phyloP scores from a whole-genome alignment of 2,113 vertebrate species.

The Mixornis gularis region DNA sequence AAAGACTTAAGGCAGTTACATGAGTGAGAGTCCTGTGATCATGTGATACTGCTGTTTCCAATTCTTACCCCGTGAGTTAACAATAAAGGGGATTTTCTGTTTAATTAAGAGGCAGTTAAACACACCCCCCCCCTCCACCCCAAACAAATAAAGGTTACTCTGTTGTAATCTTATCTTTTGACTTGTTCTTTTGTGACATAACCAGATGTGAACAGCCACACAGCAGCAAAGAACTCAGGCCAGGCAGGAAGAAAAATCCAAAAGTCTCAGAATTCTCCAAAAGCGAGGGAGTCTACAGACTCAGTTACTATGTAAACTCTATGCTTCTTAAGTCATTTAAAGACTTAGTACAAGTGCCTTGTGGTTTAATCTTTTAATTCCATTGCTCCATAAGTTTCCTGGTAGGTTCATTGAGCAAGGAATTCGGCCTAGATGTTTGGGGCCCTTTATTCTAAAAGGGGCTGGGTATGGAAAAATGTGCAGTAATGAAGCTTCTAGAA shows the following conservation, averaged over 20 bases:
- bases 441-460: conserved; percentile 48
- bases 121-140: fast-evolving
- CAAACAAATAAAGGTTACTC: background rate
- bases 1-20: background rate
- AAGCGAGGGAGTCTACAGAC: conserved; percentile 39
- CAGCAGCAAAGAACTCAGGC: conserved; percentile 20
- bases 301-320: conserved; percentile 64
- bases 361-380: conserved; percentile 74
- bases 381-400: conserved; percentile 59
- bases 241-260: background rate
- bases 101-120: background rate
- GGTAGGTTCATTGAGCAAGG: conserved; percentile 71
- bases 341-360: conserved; percentile 63
- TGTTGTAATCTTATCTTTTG: background rate
- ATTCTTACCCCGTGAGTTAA: background rate
- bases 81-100: conserved; percentile 2
- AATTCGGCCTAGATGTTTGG: conserved; percentile 67
- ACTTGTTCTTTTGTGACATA: background rate
- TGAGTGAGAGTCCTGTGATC: background rate
- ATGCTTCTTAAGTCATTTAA: conserved; percentile 58
- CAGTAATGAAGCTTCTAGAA: conserved; percentile 15
- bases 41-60: background rate
- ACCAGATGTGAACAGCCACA: background rate
- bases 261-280: conserved; percentile 44
- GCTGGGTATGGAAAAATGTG: conserved; percentile 15